phyloP scores from a whole-genome alignment of 2,888 invertebrate genomes.

The Sesia bembeciformis region DNA sequence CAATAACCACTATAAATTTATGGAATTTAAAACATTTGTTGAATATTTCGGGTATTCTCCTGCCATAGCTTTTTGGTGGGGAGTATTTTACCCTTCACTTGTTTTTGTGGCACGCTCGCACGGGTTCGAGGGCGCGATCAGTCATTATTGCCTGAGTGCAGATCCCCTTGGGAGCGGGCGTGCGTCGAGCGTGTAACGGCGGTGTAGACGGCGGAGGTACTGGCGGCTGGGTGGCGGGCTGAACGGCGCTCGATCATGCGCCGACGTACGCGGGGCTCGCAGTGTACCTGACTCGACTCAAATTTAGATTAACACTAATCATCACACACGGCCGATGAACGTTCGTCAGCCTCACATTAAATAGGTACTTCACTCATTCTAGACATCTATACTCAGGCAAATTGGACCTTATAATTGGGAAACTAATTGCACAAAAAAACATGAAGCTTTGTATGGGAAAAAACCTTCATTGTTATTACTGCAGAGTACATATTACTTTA shows the following conservation, averaged over 20 bases:
- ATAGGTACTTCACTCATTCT: neutral
- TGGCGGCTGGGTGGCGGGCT: constrained; percentile 26
- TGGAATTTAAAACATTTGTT: constrained; percentile 5
- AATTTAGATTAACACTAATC: constrained; percentile 41
- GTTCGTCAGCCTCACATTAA: constrained; percentile 1
- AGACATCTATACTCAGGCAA: too few species aligned
- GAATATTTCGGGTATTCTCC: neutral
- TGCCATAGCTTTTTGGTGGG: neutral
- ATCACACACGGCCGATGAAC: constrained; percentile 21
- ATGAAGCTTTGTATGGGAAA: too few species aligned
- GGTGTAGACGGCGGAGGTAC: constrained; percentile 37
- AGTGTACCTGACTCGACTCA: constrained; percentile 15
- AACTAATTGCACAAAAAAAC: too few species aligned
- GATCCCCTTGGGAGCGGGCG: constrained; percentile 9
- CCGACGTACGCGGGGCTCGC: constrained; percentile 26
- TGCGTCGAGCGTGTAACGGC: constrained; percentile 25
- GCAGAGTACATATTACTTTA: too few species aligned
- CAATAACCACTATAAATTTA: constrained; percentile 17
- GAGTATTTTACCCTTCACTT: neutral
- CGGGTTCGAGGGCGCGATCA: constrained; percentile 28
- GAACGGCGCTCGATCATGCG: constrained; percentile 57
- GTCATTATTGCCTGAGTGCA: constrained; percentile 27
- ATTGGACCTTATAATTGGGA: too few species aligned
- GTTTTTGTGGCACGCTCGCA: constrained; percentile 8
- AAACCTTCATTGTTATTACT: too few species aligned